These are phyloP conservation scores for Thunnus thynnus DNA, from an alignment of 2,113 vertebrate species.

Conservation along the genomic window DNA sequence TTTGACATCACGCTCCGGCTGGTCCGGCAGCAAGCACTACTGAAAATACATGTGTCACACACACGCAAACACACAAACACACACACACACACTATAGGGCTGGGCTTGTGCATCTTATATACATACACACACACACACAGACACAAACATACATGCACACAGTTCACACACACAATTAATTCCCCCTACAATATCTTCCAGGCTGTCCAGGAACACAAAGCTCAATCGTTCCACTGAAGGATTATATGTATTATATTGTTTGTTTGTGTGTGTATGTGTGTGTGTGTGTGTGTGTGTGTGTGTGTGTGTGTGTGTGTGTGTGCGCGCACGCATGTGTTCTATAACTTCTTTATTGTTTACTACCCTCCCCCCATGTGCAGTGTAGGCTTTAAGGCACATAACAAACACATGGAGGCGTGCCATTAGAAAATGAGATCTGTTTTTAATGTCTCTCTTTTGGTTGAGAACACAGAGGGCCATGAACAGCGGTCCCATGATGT, in stretches of 20 bases:
- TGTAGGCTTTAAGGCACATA: constrained; percentile 23
- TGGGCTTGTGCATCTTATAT: neutral
- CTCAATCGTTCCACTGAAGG: constrained; percentile 44
- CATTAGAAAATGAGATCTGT: constrained; percentile 44
- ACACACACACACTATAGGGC: neutral
- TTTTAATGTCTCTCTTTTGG: constrained; percentile 5
- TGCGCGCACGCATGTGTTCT: neutral
- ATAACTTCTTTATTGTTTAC: constrained; percentile 46
- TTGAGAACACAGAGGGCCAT: neutral
- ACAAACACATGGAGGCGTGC: constrained; percentile 33
- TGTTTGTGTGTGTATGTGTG: constrained; percentile 22
- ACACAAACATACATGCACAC: neutral
- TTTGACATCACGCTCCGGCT: constrained; percentile 16
- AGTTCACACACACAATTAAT: constrained; percentile 37
- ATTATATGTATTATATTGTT: constrained; percentile 53
- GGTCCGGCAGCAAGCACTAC: neutral
- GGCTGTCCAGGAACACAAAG: constrained; percentile 59
- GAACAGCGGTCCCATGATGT: constrained; percentile 20
- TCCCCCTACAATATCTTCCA: constrained; percentile 35
- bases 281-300: neutral
- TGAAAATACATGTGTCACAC: constrained; percentile 36
- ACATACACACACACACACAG: constrained; percentile 20
- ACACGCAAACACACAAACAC: neutral
- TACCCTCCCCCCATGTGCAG: constrained; percentile 7
- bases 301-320: neutral